phyloP scores from a whole-genome alignment of 2,113 vertebrate species.

The Osmerus mordax region DNA sequence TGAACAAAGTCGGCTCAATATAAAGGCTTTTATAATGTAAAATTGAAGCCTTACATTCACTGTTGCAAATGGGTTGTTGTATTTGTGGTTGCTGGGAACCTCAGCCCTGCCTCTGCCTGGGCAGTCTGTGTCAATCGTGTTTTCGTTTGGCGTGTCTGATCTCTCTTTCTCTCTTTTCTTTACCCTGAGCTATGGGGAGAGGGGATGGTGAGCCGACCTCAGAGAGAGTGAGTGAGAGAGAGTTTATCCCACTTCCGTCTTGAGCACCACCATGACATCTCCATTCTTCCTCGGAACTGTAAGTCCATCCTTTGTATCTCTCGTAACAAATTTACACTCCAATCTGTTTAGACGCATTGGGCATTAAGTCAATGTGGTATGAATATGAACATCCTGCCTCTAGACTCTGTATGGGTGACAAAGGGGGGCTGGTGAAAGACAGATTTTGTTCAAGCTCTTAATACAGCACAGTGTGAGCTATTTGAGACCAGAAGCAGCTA shows the following conservation, averaged over 20 bases:
- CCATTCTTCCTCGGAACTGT: conserved; percentile 28
- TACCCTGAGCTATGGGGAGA: conserved; percentile 21
- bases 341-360: conserved; percentile 41
- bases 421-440: conserved; percentile 55
- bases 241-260: conserved; percentile 36
- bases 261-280: conserved; percentile 47
- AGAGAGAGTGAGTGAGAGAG: conserved; percentile 20
- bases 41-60: conserved; percentile 56
- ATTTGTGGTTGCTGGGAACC: conserved; percentile 12
- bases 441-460: conserved; percentile 70
- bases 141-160: conserved; percentile 38
- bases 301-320: conserved; percentile 51
- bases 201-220: conserved; percentile 3
- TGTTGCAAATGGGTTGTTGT: conserved; percentile 32
- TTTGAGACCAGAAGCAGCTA: conserved; percentile 58
- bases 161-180: conserved; percentile 25
- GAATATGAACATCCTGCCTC: conserved; percentile 49
- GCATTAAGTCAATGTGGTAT: conserved; percentile 43
- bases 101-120: conserved; percentile 18
- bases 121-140: conserved; percentile 39
- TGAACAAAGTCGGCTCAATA: conserved; percentile 33
- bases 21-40: conserved; percentile 38
- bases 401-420: conserved; percentile 48
- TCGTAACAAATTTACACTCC: conserved; percentile 42
- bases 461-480: conserved; percentile 67